These are phyloP conservation scores for Drosophila sucinea DNA, from an alignment of 1,140 invertebrate species.

Conservation along the genomic window DNA sequence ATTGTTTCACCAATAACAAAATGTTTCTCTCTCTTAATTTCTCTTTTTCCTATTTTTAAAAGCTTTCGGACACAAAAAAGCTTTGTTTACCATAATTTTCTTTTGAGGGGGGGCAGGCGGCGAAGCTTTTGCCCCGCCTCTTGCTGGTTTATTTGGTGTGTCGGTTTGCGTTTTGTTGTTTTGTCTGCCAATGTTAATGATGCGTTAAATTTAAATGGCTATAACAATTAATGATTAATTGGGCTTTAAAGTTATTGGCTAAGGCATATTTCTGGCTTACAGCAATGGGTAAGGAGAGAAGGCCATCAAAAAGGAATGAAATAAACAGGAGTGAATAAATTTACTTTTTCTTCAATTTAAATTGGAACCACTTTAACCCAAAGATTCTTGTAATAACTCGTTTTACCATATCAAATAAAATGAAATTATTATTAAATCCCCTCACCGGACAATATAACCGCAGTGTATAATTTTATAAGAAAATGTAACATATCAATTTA, in stretches of 20 bases:
- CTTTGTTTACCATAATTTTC: constrained; percentile 43
- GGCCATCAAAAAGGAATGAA: neutral
- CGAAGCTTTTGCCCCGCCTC: constrained; percentile 27
- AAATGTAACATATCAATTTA: too few species aligned
- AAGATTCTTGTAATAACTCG: too few species aligned
- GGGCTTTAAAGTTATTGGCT: constrained; percentile 73
- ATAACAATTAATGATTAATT: constrained; percentile 79
- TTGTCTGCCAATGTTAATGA: constrained; percentile 60
- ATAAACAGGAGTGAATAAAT: neutral
- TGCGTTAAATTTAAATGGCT: constrained; percentile 80
- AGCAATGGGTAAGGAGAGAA: neutral
- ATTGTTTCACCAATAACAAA: constrained; percentile 35
- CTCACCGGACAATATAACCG: too few species aligned
- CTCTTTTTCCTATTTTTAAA: constrained; percentile 23
- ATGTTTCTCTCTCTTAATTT: constrained; percentile 38
- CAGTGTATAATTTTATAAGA: too few species aligned
- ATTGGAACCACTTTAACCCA: too few species aligned
- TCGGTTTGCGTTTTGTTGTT: constrained; percentile 25
- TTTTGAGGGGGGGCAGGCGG: neutral
- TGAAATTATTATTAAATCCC: too few species aligned
- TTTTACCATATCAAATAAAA: too few species aligned
- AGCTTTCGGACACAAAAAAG: constrained; percentile 53
- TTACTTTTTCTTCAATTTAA: too few species aligned
- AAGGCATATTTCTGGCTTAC: constrained; percentile 35
- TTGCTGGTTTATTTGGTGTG: constrained; percentile 15